A percentile compares a stretch with the other conserved stretches of the same genome.
These are phyloP conservation scores for Linurgus olivaceus DNA, from an alignment of 2,797 vertebrate species.

Conservation along the genomic window DNA sequence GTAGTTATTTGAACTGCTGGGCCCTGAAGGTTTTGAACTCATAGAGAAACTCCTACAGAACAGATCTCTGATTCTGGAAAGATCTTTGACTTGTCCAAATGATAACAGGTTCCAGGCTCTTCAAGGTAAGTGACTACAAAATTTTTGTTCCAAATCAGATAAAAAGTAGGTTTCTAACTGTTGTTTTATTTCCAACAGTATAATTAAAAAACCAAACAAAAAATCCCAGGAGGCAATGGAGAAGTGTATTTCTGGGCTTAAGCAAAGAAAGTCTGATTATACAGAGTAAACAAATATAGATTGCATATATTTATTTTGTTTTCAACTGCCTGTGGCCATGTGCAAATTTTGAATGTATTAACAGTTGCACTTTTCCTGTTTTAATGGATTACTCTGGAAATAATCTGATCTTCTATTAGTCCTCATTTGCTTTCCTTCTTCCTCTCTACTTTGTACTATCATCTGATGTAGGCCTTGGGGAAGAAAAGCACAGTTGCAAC, in stretches of 20 bases:
- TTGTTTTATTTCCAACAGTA: background rate
- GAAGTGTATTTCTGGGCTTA: background rate
- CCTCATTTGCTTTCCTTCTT: background rate
- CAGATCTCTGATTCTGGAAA: slow-evolving; percentile 85
- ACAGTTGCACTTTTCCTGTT: background rate
- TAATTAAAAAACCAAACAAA: background rate
- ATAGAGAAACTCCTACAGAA: slow-evolving; percentile 92
- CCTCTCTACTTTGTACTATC: background rate
- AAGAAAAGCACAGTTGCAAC: background rate
- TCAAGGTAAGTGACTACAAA: slow-evolving; percentile 79
- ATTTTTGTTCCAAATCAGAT: background rate
- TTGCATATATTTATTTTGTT: background rate
- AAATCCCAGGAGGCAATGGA: rapidly evolving
- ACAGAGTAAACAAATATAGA: background rate
- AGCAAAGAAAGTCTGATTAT: background rate
- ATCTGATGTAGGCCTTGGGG: background rate
- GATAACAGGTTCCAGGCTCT: slow-evolving; percentile 78
- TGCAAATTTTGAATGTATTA: background rate
- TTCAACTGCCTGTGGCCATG: background rate
- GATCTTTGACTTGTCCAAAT: slow-evolving; percentile 76
- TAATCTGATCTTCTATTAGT: background rate
- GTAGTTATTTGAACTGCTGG: slow-evolving; percentile 93
- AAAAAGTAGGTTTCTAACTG: background rate
- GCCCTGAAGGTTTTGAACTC: slow-evolving; percentile 92
- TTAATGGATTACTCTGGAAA: background rate